Evolutionary conservation across 2,113 vertebrate species (phyloP), one percentile per base, ranked within the genome.

Genomic region (Chaenogobius annularis): DNA sequence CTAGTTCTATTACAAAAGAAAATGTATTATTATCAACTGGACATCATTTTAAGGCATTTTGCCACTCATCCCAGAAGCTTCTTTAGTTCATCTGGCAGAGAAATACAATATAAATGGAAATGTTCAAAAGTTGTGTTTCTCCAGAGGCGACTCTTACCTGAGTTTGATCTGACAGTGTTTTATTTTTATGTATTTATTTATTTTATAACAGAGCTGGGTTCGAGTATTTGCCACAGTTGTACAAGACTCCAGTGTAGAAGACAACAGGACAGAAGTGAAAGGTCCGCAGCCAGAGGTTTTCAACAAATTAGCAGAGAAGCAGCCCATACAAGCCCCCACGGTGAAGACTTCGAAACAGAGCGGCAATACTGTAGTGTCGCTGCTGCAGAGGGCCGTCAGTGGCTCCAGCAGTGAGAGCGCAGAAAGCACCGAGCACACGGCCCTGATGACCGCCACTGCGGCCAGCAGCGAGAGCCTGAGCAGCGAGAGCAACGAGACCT

Each of bases 191-290:
- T 10, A 6, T 55, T 58, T 26, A 1, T 58, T 37, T 61, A 31
- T 31, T 31, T 74, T 17, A 44, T 44, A 62, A 62, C 73, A 91
- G 83, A 86, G 65, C 15, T 87, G 79, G 89, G 66, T 85, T 44
- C 72, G 0, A 47, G 70, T 74, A 66, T 85, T 81, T 68, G 48
- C 78, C 10, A 77, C 72, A 23, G 62, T 82, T 15, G 52, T 31
- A 52, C 63, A 75, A 65, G 73, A 14, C 52, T 55, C 70, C 40
- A 89, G 90, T 4, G 44, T 63, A 10, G 86, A 89, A 46, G 83
- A 88, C 76, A 85, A 83, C 69, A 83, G 69, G 59, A 87, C 61
- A 20, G 83, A 87, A 78, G 77, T 77, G 50, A 70, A 46, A 17
- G 65, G 67, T 82, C 77, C 74, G 1, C 26, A 77, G 1, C 26